Conservation (phyloP, 1,140 invertebrate species). For the Antheraea pernyi region DNA sequence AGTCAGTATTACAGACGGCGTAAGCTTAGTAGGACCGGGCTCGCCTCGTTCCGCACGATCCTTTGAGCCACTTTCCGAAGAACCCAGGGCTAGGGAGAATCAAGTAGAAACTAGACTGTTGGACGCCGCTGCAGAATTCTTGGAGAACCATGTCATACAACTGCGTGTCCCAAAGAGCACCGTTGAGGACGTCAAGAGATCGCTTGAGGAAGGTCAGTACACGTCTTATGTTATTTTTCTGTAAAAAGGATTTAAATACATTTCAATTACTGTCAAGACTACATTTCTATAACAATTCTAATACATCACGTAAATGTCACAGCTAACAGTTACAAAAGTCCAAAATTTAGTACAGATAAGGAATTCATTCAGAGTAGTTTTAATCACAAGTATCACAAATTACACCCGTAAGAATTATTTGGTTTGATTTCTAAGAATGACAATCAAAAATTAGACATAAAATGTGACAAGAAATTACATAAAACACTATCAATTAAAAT, state of each 20-base stretch:
- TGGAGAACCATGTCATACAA: constrained; percentile 89
- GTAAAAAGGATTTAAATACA: constrained; percentile 3
- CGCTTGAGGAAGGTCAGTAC: constrained; percentile 81
- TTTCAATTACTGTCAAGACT: not conserved
- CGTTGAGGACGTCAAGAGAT: constrained; percentile 84
- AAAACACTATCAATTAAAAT: too few species aligned
- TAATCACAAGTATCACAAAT: too few species aligned
- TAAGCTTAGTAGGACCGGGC: constrained; percentile 85
- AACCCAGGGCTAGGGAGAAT: constrained; percentile 85
- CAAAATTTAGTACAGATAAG: too few species aligned
- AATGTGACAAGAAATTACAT: too few species aligned
- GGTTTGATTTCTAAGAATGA: too few species aligned
- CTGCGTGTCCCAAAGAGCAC: constrained; percentile 86
- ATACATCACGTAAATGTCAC: too few species aligned
- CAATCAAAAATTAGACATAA: too few species aligned
- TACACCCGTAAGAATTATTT: too few species aligned
- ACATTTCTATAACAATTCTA: not conserved
- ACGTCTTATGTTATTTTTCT: not conserved
- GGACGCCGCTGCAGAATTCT: constrained; percentile 86
- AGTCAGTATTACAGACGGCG: constrained; percentile 84
- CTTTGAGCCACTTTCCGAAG: constrained; percentile 81
- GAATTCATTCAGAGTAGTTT: too few species aligned
- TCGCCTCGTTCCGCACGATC: constrained; percentile 74
- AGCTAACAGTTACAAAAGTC: too few species aligned
- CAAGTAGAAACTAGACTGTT: constrained; percentile 86